Percentiles rank a stretch among this genome's conserved stretches.
phyloP scores from a whole-genome alignment of 2,113 vertebrate genomes.

The Protobothrops flavoviridis region DNA sequence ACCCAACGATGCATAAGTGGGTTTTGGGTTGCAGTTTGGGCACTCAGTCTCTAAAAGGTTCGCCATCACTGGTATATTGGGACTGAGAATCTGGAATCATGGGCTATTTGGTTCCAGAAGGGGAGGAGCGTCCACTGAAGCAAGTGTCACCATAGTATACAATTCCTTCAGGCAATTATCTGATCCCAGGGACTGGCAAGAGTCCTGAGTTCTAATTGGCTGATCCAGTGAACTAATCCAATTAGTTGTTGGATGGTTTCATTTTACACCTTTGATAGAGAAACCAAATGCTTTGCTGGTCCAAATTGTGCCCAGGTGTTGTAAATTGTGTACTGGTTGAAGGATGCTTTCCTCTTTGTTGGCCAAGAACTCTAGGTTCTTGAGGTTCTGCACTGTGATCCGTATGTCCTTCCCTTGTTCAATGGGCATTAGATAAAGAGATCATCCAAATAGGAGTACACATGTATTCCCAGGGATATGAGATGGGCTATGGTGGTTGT shows the following conservation, averaged over 20 bases:
- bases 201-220: background rate
- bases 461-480: background rate
- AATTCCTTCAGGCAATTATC: background rate
- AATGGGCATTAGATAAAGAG: background rate
- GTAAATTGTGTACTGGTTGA: background rate
- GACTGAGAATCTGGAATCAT: background rate
- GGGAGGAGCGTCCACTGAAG: background rate
- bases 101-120: background rate
- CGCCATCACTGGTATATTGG: background rate
- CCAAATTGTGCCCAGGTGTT: background rate
- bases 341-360: background rate
- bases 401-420: background rate
- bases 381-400: background rate
- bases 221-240: background rate
- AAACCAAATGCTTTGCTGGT: background rate
- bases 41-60: too few relatives aligned
- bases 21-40: too few relatives aligned
- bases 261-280: background rate
- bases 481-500: background rate
- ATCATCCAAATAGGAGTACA: background rate
- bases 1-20: too few relatives aligned
- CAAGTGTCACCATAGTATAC: background rate
- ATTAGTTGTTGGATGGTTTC: background rate
- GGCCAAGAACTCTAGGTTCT: background rate
- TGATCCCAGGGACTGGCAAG: background rate